Conservation (phyloP, 2,113 vertebrate species). For the Eira barbara region DNA sequence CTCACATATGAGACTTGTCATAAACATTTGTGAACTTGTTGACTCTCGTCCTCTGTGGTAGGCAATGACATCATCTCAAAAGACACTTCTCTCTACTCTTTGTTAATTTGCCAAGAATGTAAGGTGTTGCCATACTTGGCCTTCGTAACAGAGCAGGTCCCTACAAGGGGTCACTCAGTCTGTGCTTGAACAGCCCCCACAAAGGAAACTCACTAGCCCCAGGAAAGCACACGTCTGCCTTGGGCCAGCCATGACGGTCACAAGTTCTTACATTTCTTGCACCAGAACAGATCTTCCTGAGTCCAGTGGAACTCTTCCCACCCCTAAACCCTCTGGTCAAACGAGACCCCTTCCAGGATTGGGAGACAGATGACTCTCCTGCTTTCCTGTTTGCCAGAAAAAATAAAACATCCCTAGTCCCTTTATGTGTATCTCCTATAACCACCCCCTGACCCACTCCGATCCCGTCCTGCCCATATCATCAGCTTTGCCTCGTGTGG, state of each 20-base stretch:
- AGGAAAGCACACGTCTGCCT: background rate
- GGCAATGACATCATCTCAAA: background rate
- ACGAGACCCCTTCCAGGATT: background rate
- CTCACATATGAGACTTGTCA: fast-evolving
- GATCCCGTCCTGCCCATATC: fast-evolving
- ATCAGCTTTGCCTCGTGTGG: fast-evolving
- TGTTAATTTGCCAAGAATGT: background rate
- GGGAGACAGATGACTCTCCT: background rate
- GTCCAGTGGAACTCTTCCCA: background rate
- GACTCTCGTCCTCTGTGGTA: background rate
- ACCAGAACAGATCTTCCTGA: background rate
- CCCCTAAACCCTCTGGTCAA: background rate
- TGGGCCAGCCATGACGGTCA: fast-evolving
- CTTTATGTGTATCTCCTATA: fast-evolving
- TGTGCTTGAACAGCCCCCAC: background rate
- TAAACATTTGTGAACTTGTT: background rate
- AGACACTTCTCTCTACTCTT: background rate
- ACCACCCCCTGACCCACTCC: background rate
- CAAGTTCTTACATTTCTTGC: background rate
- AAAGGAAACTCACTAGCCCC: fast-evolving
- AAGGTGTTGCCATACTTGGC: no score
- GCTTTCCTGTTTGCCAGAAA: background rate
- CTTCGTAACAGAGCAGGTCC: background rate
- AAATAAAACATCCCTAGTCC: background rate
- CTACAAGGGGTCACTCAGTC: background rate